phyloP scores from a whole-genome alignment of 2,113 vertebrate genomes.

The Cinclus cinclus region DNA sequence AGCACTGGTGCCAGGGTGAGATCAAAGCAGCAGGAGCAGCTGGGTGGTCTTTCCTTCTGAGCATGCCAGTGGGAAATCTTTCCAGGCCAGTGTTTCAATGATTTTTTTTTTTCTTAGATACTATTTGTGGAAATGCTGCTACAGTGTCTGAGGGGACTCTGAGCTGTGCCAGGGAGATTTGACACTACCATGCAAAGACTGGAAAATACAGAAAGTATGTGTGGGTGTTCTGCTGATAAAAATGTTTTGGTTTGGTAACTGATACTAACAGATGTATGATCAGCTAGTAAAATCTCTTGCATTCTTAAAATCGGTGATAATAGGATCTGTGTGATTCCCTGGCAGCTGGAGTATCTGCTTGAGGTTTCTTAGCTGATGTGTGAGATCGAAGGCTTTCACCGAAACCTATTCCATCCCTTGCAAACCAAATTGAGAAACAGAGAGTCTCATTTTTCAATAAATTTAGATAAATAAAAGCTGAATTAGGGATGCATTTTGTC shows the following conservation, averaged over 20 bases:
- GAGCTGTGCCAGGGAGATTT: neutral
- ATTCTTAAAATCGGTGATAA: slow-evolving; percentile 1
- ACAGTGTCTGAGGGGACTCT: neutral
- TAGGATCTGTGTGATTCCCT: neutral
- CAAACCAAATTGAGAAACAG: neutral
- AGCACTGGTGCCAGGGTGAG: neutral
- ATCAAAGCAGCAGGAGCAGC: neutral
- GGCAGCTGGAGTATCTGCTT: neutral
- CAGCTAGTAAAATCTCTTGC: neutral
- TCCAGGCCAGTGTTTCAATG: neutral
- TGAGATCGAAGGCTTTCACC: neutral
- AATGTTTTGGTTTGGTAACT: slow-evolving; percentile 28
- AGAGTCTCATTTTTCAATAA: neutral
- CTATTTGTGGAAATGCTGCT: neutral
- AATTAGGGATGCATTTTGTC: neutral
- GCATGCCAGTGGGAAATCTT: neutral
- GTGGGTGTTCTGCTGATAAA: neutral
- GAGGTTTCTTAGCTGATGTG: neutral
- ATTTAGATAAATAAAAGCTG: neutral
- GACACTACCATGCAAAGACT: neutral
- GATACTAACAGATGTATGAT: neutral
- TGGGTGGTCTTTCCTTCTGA: neutral
- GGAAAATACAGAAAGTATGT: neutral
- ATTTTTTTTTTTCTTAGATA: neutral
- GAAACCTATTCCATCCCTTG: neutral